Evolutionary conservation across 2,888 invertebrate genomes (phyloP).

Genomic region (Agrotis exclamationis): DNA sequence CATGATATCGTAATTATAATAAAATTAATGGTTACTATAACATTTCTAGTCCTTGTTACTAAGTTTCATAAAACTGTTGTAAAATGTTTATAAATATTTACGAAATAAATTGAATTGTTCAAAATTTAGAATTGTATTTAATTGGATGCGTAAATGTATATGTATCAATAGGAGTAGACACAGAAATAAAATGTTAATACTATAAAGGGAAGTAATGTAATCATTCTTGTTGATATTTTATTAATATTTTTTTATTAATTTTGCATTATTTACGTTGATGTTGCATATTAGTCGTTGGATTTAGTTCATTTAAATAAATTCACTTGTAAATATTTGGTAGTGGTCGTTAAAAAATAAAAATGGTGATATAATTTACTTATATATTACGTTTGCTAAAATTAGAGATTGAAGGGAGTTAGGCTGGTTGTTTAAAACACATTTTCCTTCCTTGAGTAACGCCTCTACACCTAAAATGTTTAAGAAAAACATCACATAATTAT

Average conservation of each 20-base stretch:
- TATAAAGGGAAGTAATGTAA: constrained; percentile 83
- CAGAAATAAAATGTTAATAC: constrained; percentile 78
- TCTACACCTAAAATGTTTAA: neutral
- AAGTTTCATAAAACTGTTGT: constrained; percentile 85
- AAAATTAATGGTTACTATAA: constrained; percentile 60
- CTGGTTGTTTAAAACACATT: constrained; percentile 46
- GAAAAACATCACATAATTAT: neutral
- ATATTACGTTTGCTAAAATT: constrained; percentile 1
- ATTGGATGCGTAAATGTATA: constrained; percentile 80
- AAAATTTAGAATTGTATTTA: constrained; percentile 76
- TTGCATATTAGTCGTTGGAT: constrained; percentile 21
- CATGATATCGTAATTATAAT: constrained; percentile 56
- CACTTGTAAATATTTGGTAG: constrained; percentile 45
- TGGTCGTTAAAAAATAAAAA: constrained; percentile 14
- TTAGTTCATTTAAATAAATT: constrained; percentile 13
- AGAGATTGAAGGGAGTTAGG: constrained; percentile 12
- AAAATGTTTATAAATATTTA: constrained; percentile 88
- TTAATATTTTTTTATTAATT: constrained; percentile 22
- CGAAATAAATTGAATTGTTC: constrained; percentile 80
- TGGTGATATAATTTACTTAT: constrained; percentile 13
- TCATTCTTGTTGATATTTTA: constrained; percentile 67
- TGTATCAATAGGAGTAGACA: constrained; percentile 74
- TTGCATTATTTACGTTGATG: constrained; percentile 14
- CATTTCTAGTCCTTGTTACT: constrained; percentile 80
- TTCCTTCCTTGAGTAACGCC: constrained; percentile 35